Percentiles rank a stretch among this genome's conserved stretches.
These are phyloP conservation scores for Holcopasites calliopsidis DNA, from an alignment of 1,140 invertebrate species.

Conservation along the genomic window DNA sequence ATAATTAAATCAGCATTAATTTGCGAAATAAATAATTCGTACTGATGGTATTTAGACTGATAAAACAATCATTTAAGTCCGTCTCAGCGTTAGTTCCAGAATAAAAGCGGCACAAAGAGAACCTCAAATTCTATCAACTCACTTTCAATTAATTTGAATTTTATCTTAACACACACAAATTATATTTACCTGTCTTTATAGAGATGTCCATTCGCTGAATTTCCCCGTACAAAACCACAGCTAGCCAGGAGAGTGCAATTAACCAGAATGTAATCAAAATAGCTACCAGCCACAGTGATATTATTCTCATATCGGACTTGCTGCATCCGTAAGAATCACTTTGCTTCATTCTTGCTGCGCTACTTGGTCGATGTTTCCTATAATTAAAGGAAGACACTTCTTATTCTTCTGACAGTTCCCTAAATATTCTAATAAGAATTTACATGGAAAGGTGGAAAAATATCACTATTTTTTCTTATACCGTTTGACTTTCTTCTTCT, in stretches of 20 bases:
- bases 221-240: slow-evolving; percentile 78
- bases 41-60: not conserved
- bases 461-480: slow-evolving; percentile 51
- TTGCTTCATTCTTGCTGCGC: slow-evolving; percentile 58
- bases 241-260: slow-evolving; percentile 76
- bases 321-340: slow-evolving; percentile 64
- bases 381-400: slow-evolving; percentile 1
- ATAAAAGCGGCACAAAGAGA: slow-evolving; percentile 21
- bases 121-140: too few species aligned
- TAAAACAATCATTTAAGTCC: not conserved
- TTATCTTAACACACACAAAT: not conserved
- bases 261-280: slow-evolving; percentile 77
- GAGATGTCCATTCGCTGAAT: slow-evolving; percentile 76
- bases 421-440: not conserved
- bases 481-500: slow-evolving; percentile 81
- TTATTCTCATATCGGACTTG: slow-evolving; percentile 65
- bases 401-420: too few species aligned
- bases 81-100: slow-evolving; percentile 29
- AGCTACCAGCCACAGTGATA: slow-evolving; percentile 72
- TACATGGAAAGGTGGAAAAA: not conserved
- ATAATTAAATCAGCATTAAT: not conserved
- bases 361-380: slow-evolving; percentile 66
- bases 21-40: too few species aligned
- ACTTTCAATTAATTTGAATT: too few species aligned
- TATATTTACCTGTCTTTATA: slow-evolving; percentile 76